Base-by-base conservation (phyloP, 2,888 invertebrate genomes). In the Eristalinus aeneus region DNA sequence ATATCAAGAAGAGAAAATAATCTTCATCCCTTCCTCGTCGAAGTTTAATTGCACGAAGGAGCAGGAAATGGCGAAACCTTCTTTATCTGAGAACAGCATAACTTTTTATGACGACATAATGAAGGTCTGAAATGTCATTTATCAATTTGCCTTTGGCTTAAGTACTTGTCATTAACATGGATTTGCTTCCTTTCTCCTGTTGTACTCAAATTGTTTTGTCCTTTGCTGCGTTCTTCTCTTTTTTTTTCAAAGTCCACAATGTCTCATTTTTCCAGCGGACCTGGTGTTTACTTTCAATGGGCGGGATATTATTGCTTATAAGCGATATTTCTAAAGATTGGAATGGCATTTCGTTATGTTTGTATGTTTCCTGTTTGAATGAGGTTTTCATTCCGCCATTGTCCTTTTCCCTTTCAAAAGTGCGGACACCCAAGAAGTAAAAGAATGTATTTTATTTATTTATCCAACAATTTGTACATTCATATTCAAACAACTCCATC, bases 91-190 rank as follows among this genome's bases (percentile, higher is more conserved):
- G 56, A 22, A 27, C 56, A 56, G 56, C 56, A 56, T 56, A 56
- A 56, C 27, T 73, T 64, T 61, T 73, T 73, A 73, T 73, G 73
- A 64, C 23, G 53, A 56, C 73, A 53, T 73, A 64, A 73, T 73
- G 73, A 73, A 73, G 73, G 73, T 73, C 73, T 64, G 16, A 64
- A 63, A 73, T 46, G 63, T 63, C 63, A 73, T 73, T 73, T 73
- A 64, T 73, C 54, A 73, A 63, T 73, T 64, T 73, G 73, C 73
- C 73, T 73, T 64, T 54, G 73, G 73, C 73, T 63, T 73, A 73
- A 73, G 73, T 73, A 63, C 63, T 63, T 34, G 53, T 34, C 73
- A 73, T 73, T 73, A 73, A 73, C 73, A 73, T 73, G 73, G 61
- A 20, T 64, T 73, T 73, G 22, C 72, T 53, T 72, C 46, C 46